Base-by-base conservation (phyloP, 2,797 vertebrate genomes). In the Danio choprae region DNA sequence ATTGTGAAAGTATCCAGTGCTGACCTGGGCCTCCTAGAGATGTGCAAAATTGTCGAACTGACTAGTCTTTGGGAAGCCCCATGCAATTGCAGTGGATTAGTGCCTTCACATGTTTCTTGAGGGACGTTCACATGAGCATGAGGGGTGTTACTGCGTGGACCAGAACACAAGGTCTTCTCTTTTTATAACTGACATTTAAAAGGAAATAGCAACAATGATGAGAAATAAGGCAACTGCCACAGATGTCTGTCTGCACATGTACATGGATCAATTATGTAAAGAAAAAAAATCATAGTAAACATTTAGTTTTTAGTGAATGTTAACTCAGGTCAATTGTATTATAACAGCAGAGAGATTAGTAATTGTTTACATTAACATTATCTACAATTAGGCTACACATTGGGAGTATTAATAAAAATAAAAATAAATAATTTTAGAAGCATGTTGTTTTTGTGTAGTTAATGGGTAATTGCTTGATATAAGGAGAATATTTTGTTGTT, bases 11-110 rank as follows among this genome's bases (percentile, higher is more conserved):
- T 20, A 63, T 62, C 50, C 40, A 74, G 74, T 79, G 15, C 48
- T 69, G 75, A 71, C 62, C 46, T 78, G n/a, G 70, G 70, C 22
- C 63, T 82, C 78, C 38, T 2, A 74, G 22, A 4, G 56, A 48
- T 48, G 55, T 12, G 20, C 1, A 59, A 36, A 53, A 51, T 40
- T 40, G 36, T 38, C 13, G 18, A 53, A 70, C 13, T 41, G 16
- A 53, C n/a, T 18, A n/a, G 6, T 53, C 36, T 40, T 40, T 4
- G n/a, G 68, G 22, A 70, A 18, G 29, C 67, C 29, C 36, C 11
- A 38, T 70, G 48, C 70, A 13, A 40, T 70, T 53, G 18, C 10
- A 1, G 18, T 70, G 10, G 48, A 40, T 53, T 70, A 7, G 6
- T 18, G 48, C 40, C 50, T 53, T 53, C 50, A 40, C 0, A 46